Evolutionary conservation across 2,797 vertebrate species (phyloP).

Genomic region (Rhinophrynus dorsalis): DNA sequence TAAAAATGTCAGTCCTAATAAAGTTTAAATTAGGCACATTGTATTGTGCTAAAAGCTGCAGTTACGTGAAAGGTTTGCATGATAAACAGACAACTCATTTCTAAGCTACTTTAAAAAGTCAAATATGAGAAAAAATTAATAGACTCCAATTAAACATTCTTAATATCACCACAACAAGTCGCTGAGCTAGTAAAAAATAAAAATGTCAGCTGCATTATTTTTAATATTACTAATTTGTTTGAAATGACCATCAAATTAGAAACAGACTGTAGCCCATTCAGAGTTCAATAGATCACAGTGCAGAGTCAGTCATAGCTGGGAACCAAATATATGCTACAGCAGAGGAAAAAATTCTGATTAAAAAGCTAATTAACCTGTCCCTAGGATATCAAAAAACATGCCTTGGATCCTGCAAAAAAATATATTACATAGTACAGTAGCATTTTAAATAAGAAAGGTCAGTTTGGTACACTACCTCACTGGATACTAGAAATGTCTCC

Average conservation of each 20-base stretch:
- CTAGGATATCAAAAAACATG: no score
- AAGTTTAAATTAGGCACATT: background rate
- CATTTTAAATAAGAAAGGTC: no score
- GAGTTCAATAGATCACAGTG: background rate
- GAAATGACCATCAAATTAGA: background rate
- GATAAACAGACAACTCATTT: background rate
- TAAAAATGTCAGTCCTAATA: slow-evolving; percentile 5
- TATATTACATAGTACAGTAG: no score
- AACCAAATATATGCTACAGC: slow-evolving; percentile 2
- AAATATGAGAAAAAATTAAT: background rate
- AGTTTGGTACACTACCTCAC: no score
- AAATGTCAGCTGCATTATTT: background rate
- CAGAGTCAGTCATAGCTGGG: background rate
- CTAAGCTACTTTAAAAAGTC: background rate
- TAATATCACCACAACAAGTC: slow-evolving; percentile 1
- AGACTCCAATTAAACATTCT: background rate
- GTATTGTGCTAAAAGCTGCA: background rate
- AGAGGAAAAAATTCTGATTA: no score
- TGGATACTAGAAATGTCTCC: no score
- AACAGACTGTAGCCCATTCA: background rate
- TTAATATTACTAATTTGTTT: background rate
- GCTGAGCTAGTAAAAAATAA: slow-evolving; percentile 4
- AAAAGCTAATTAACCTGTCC: no score
- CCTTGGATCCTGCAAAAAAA: no score
- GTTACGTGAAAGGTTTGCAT: background rate